A percentile compares a stretch with the other conserved stretches of the same genome.
Evolutionary conservation across 2,888 invertebrate genomes (phyloP).

Genomic region (Seira ritae): DNA sequence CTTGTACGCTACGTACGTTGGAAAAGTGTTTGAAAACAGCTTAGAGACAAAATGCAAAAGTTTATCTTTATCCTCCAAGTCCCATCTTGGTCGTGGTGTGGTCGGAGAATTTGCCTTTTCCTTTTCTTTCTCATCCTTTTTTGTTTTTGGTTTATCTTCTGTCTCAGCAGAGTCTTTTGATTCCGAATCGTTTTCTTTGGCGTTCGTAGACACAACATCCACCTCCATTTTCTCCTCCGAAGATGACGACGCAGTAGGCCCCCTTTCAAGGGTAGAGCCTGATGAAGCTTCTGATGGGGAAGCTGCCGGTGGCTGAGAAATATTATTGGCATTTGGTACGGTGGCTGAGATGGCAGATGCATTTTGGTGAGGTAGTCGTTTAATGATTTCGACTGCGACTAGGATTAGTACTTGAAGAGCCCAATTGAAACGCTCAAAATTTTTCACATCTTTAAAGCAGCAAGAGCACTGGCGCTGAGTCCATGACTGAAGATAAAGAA

Average conservation of each 20-base stretch:
- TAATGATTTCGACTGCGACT: constrained; percentile 88
- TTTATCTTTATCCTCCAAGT: constrained; percentile 90
- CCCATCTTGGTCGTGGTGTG: constrained; percentile 78
- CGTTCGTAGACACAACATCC: constrained; percentile 12
- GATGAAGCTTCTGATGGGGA: constrained; percentile 27
- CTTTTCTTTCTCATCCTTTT: constrained; percentile 55
- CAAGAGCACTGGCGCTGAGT: constrained; percentile 97
- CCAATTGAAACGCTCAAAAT: constrained; percentile 92
- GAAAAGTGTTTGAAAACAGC: constrained; percentile 92
- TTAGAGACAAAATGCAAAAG: constrained; percentile 92
- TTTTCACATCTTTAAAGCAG: constrained; percentile 93
- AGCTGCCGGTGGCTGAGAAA: constrained; percentile 73
- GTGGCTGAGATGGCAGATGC: neutral
- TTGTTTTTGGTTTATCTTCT: too few species aligned
- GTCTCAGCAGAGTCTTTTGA: constrained; percentile 55
- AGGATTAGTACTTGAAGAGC: constrained; percentile 91
- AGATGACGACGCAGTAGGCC: neutral
- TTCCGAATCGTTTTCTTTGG: neutral
- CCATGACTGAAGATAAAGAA: constrained; percentile 92
- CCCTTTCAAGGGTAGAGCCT: neutral
- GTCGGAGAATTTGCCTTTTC: constrained; percentile 47
- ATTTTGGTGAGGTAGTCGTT: constrained; percentile 79
- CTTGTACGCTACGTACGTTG: constrained; percentile 85
- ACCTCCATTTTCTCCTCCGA: constrained; percentile 42
- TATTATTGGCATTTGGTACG: neutral